Evolutionary conservation across 2,888 invertebrate species (phyloP), one percentile per base, ranked within the genome.

Genomic region (Homarus gammarus): DNA sequence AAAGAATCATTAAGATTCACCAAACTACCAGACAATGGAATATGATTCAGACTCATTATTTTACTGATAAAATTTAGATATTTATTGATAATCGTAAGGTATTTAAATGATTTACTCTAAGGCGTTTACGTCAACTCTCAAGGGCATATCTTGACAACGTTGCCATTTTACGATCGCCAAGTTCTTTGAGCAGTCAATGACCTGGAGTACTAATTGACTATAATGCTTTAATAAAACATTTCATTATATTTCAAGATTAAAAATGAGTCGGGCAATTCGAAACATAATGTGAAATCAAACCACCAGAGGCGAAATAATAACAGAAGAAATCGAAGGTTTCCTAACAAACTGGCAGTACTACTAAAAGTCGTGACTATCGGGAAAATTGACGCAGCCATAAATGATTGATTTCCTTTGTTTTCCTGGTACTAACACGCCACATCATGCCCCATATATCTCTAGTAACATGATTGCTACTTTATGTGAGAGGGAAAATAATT

Each of bases 71-170:
- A n/a, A n/a, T n/a, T n/a, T n/a, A n/a, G n/a, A n/a, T n/a, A n/a
- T n/a, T n/a, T n/a, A n/a, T n/a, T 6, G 44, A 49, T 10, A 49
- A 49, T 56, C 15, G 27, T 64, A 64, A 27, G 61, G n/a, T 64
- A 64, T 64, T 64, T 64, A 64, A 64, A 6, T 27, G n/a, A 31
- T 31, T 36, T 31, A 15, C 3, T 31, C 8, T 12, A 44, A 70
- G 18, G 31, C 83, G 70, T 33, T 3, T 44, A 70, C 83, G 68
- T 83, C 83, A 83, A 44, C 82, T 70, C 70, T 70, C 83, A 83
- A 83, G 83, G 83, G 83, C 83, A 70, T 64, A 36, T 10, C 49
- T 70, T 40, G 31, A 70, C 70, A 68, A 49, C 33, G 70, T 83
- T 83, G 83, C 83, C 83, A 83, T 68, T 70, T 49, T 49, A 31